phyloP scores from a whole-genome alignment of 1,140 invertebrate genomes.

The Cotesia chilonis region DNA sequence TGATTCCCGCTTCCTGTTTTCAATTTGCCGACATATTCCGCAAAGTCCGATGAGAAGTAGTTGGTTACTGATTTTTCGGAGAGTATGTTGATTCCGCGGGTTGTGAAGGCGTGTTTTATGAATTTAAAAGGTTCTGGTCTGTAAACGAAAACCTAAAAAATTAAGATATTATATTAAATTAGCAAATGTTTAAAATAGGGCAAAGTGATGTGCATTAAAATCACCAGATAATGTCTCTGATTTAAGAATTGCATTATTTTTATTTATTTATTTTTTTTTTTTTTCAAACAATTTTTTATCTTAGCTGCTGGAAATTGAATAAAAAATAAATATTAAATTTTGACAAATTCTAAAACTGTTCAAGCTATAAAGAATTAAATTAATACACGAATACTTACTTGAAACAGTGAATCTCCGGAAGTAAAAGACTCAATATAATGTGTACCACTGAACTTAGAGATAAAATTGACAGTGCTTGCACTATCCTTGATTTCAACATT shows the following conservation, averaged over 20 bases:
- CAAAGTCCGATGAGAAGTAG: conserved; percentile 83
- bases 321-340: no score
- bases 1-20: conserved; percentile 82
- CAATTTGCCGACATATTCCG: conserved; percentile 80
- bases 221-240: no score
- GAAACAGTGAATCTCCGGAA: conserved; percentile 87
- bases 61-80: conserved; percentile 75
- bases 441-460: conserved; percentile 78
- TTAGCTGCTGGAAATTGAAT: not conserved
- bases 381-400: conserved; percentile 65
- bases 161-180: not conserved
- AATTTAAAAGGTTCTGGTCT: conserved; percentile 76
- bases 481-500: conserved; percentile 76
- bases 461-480: conserved; percentile 77
- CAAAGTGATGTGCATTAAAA: no score
- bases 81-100: conserved; percentile 73
- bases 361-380: no score
- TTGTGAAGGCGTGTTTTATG: conserved; percentile 82
- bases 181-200: not conserved
- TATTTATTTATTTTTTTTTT: no score
- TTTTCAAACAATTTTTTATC: no score
- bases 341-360: no score
- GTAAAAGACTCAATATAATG: conserved; percentile 86
- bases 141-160: conserved; percentile 83
- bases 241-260: no score